Conservation (phyloP, 2,797 vertebrate genomes). For the Galaxias olidus region DNA sequence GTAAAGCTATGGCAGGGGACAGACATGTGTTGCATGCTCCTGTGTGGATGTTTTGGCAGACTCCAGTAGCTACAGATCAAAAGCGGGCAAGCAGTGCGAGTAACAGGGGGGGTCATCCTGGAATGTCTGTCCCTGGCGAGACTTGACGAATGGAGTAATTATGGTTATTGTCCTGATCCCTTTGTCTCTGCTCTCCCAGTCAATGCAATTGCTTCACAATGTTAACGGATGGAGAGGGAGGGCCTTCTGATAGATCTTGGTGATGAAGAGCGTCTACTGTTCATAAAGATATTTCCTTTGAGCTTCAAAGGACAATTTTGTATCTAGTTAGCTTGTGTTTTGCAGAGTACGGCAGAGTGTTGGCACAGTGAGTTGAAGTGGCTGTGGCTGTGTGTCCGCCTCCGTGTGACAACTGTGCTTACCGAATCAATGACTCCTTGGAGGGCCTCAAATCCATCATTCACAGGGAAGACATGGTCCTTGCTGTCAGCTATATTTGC, state of each 20-base stretch:
- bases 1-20: too few relatives aligned
- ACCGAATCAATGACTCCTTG: conserved; percentile 96
- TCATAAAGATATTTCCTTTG: conserved; percentile 6
- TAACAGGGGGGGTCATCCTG: conserved; percentile 42
- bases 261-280: not conserved
- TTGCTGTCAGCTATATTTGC: conserved; percentile 96
- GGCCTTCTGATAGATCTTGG: conserved; percentile 9
- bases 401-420: conserved; percentile 59
- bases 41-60: conserved; percentile 49
- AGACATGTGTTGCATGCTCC: conserved; percentile 26
- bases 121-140: conserved; percentile 32
- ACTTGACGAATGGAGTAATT: conserved; percentile 21
- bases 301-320: not conserved
- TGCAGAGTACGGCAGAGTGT: not conserved
- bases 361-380: not conserved
- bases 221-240: conserved; percentile 18
- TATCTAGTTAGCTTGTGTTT: conserved; percentile 15
- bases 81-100: conserved; percentile 26
- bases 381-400: not conserved
- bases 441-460: conserved; percentile 93
- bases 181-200: conserved; percentile 25
- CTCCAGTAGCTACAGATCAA: conserved; percentile 40
- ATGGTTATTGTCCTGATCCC: conserved; percentile 12
- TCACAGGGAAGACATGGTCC: conserved; percentile 97
- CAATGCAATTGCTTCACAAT: conserved; percentile 17